Conservation (phyloP, 2,113 vertebrate species). For the Phodopus roborovskii region DNA sequence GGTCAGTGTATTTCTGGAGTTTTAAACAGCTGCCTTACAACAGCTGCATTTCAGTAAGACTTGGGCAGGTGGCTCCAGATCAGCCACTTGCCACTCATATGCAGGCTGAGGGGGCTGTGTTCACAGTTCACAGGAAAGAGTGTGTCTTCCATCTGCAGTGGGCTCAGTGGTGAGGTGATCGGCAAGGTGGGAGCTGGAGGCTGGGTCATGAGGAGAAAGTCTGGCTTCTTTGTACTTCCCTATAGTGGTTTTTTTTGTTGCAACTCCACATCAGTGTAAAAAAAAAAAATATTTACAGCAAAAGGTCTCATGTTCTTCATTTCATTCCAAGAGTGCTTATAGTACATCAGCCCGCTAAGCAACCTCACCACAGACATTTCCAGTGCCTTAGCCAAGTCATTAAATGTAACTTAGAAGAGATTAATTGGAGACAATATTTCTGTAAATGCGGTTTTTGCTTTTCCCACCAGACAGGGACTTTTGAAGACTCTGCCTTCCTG, state of each 20-base stretch:
- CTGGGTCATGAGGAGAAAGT: conserved; percentile 50
- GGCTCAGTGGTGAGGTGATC: background rate
- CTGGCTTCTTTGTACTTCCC: conserved; percentile 69
- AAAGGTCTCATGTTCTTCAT: conserved; percentile 60
- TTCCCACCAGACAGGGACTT: conserved; percentile 75
- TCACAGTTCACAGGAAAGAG: conserved; percentile 58
- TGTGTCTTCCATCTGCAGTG: conserved; percentile 65
- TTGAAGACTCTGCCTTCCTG: conserved; percentile 82
- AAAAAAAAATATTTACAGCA: conserved; percentile 84
- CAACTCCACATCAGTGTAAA: conserved; percentile 80
- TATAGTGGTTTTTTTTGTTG: conserved; percentile 50
- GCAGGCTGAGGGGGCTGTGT: conserved; percentile 77
- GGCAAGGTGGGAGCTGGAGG: conserved; percentile 47
- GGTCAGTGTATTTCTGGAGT: conserved; percentile 87
- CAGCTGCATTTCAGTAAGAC: conserved; percentile 93
- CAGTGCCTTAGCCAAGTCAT: conserved; percentile 63
- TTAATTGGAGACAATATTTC: conserved; percentile 54
- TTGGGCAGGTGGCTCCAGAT: conserved; percentile 91
- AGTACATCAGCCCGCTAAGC: conserved; percentile 59
- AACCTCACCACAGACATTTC: conserved; percentile 65
- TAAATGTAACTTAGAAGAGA: conserved; percentile 74
- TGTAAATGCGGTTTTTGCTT: conserved; percentile 42
- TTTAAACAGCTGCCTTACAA: conserved; percentile 94
- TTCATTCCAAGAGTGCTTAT: conserved; percentile 63
- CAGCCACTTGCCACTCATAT: conserved; percentile 90